Conservation (phyloP, 1,140 invertebrate species). For the Sitobion miscanthi region DNA sequence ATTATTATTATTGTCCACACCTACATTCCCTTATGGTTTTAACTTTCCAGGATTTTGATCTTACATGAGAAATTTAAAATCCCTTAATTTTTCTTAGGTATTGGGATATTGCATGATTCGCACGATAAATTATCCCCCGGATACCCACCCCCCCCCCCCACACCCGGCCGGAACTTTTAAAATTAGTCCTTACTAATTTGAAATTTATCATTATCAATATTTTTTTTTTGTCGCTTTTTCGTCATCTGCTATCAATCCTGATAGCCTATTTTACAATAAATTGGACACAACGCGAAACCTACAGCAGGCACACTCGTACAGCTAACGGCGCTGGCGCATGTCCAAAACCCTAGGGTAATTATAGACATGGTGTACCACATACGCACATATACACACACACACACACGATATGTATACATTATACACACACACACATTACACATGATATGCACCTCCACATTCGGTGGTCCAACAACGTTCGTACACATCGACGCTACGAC, state of each 20-base stretch:
- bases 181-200: neutral
- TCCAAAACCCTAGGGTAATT: neutral
- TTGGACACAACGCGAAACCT: neutral
- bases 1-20: no score
- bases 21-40: neutral
- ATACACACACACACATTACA: neutral
- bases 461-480: neutral
- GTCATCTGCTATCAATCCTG: neutral
- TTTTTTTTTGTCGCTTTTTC: neutral
- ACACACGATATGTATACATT: neutral
- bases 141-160: neutral
- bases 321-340: neutral
- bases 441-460: neutral
- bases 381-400: no score
- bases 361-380: neutral
- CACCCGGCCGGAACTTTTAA: neutral
- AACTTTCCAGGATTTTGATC: neutral
- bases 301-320: neutral
- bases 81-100: no score
- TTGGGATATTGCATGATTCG: no score
- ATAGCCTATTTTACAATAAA: neutral
- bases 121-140: no score
- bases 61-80: neutral
- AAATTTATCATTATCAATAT: neutral
- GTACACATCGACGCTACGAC: neutral